phyloP scores from a whole-genome alignment of 2,888 invertebrate species.

The Unio delphinus region DNA sequence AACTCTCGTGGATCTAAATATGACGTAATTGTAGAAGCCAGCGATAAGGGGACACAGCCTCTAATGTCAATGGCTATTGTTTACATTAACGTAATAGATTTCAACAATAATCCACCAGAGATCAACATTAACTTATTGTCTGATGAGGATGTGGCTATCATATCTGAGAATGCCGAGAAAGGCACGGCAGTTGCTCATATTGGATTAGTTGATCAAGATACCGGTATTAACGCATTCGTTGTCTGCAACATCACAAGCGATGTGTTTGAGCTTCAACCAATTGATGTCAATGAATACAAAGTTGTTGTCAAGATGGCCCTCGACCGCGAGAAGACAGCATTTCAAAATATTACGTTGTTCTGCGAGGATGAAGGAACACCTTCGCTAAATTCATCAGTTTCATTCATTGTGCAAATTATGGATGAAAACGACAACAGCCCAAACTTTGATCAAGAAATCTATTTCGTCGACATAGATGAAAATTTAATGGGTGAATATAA shows the following conservation, averaged over 20 bases:
- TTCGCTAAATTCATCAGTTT: conserved; percentile 34
- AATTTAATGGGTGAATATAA: conserved; percentile 45
- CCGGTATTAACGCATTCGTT: conserved; percentile 59
- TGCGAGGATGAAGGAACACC: conserved; percentile 47
- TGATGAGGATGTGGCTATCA: conserved; percentile 36
- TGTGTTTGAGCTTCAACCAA: conserved; percentile 48
- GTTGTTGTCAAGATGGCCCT: conserved; percentile 38
- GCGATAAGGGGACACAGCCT: conserved; percentile 54
- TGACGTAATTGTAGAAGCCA: conserved; percentile 52
- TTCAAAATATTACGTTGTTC: conserved; percentile 34
- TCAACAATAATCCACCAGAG: conserved; percentile 94
- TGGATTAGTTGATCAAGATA: conserved; percentile 53
- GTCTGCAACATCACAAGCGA: conserved; percentile 43
- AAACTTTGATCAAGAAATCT: conserved; percentile 77
- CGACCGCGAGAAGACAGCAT: conserved; percentile 39
- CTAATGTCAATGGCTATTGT: conserved; percentile 52
- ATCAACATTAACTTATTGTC: conserved; percentile 56
- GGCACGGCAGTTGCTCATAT: conserved; percentile 59
- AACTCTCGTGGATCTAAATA: conserved; percentile 37
- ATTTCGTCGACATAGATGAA: conserved; percentile 44
- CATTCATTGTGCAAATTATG: conserved; percentile 73
- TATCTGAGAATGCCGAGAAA: conserved; percentile 53
- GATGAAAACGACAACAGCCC: conserved; percentile 95
- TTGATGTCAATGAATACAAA: conserved; percentile 53
- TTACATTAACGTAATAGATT: conserved; percentile 79